phyloP scores from a whole-genome alignment of 2,888 invertebrate genomes.

The Noctua janthina region DNA sequence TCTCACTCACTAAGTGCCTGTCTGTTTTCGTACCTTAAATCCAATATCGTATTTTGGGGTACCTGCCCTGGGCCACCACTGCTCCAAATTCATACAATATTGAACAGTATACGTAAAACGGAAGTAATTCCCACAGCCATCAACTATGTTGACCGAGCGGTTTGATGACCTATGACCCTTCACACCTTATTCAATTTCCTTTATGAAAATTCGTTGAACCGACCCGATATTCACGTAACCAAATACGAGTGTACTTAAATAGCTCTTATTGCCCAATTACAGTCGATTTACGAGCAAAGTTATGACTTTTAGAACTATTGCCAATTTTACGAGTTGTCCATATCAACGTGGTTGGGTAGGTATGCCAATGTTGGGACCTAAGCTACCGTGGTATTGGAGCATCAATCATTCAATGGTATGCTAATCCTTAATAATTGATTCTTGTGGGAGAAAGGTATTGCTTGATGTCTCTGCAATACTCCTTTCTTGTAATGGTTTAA shows the following conservation, averaged over 20 bases:
- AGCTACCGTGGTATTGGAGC: not conserved
- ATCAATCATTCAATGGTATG: constrained; percentile 9
- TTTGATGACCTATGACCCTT: constrained; percentile 42
- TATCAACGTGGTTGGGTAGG: constrained; percentile 17
- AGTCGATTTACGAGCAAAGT: constrained; percentile 67
- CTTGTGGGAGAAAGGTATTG: not conserved
- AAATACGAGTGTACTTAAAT: constrained; percentile 33
- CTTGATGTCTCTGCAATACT: not conserved
- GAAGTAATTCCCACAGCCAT: constrained; percentile 8
- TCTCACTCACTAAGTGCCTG: not conserved
- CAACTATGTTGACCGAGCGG: constrained; percentile 11
- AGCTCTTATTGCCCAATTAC: constrained; percentile 53
- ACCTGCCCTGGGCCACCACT: not conserved
- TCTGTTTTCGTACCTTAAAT: not conserved
- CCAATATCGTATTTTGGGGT: not conserved
- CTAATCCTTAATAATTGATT: constrained; percentile 22
- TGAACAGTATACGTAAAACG: not conserved
- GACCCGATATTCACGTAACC: constrained; percentile 9
- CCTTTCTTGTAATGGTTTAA: not conserved
- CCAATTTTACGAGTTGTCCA: constrained; percentile 69
- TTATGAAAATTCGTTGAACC: constrained; percentile 24
- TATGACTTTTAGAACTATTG: constrained; percentile 70
- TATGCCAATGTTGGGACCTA: constrained; percentile 36
- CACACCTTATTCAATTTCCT: constrained; percentile 43
- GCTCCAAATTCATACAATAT: constrained; percentile 3